Base-by-base conservation (phyloP, 2,888 invertebrate genomes). In the Chironomus tentans region DNA sequence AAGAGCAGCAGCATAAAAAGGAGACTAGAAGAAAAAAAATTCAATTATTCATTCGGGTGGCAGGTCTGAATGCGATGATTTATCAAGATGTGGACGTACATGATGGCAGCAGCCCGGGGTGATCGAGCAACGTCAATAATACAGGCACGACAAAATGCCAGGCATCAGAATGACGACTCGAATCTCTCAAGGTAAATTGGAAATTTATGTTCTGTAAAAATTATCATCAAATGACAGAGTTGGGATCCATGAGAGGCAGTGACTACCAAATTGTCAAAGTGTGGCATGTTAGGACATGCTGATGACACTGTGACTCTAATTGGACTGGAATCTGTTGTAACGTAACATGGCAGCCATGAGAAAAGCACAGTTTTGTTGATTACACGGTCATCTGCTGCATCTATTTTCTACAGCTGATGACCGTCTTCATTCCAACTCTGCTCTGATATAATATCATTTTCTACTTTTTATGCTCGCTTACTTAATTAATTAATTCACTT, bases 91-190 rank as follows among this genome's bases (percentile, higher is more conserved):
- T 90, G 90, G 90, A 88, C 90, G 78, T 90, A 90, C 85, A 89
- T 91, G 84, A 87, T 90, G 85, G 90, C 90, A 79, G 89, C 90
- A 78, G 88, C 90, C 80, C 87, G 90, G 81, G 87, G 89, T 83
- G 89, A 89, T 85, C 86, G 86, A 80, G 87, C 88, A 77, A 85
- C 84, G 78, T 80, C 86, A 78, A 82, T 83, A 78, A 28, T 79
- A 80, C 81, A 83, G 78, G 50, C 76, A 80, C 79, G 77, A 80
- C 72, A 72, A 24, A 74, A 68, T 24, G 68, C 74, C 65, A 74
- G 74, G 24, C 22, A 74, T 38, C 48, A 71, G 13, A 71, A 56
- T 21, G 74, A 74, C 28, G 74, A 74, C 38, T 56, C 72, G 3
- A 74, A 68, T 74, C 68, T 74, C 46, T 74, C 74, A 68, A 74